These are phyloP conservation scores for Cremastobaeus sp. DNA, from an alignment of 2,888 invertebrate genomes.

Conservation along the genomic window DNA sequence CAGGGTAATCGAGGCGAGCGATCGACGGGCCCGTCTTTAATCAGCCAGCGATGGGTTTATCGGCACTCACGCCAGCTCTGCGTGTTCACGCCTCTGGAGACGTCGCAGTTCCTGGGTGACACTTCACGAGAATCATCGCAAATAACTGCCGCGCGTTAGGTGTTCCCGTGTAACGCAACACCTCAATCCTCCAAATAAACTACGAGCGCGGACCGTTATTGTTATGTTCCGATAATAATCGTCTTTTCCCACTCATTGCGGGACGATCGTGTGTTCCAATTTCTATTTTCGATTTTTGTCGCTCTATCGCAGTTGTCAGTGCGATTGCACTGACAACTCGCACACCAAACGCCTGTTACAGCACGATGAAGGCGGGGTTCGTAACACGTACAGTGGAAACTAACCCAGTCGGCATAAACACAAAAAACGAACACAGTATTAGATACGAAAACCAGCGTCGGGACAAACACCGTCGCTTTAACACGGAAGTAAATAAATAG, in stretches of 20 bases:
- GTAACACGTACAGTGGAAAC: too few relatives aligned
- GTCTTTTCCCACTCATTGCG: background rate
- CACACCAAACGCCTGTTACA: too few relatives aligned
- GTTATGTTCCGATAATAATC: slow-evolving; percentile 11
- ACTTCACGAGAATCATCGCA: slow-evolving; percentile 42
- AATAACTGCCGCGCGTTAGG: slow-evolving; percentile 43
- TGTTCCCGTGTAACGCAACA: slow-evolving; percentile 26
- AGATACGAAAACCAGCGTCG: too few relatives aligned
- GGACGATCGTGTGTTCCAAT: background rate
- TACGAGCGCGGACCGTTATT: slow-evolving; percentile 15
- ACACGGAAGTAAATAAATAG: too few relatives aligned
- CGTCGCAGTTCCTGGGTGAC: slow-evolving; percentile 40
- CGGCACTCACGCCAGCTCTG: slow-evolving; percentile 26
- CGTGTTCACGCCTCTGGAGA: slow-evolving; percentile 52
- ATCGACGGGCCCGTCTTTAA: slow-evolving; percentile 49
- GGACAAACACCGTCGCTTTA: too few relatives aligned
- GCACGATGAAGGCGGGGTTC: too few relatives aligned
- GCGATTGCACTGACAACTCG: too few relatives aligned
- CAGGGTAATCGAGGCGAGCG: slow-evolving; percentile 54
- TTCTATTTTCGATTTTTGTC: too few relatives aligned
- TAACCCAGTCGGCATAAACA: too few relatives aligned
- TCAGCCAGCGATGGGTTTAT: slow-evolving; percentile 31
- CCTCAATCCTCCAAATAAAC: slow-evolving; percentile 28
- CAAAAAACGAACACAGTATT: too few relatives aligned
- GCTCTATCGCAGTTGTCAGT: too few relatives aligned